These are phyloP conservation scores for Macrotis lagotis DNA, from an alignment of 2,113 vertebrate species.

Conservation along the genomic window DNA sequence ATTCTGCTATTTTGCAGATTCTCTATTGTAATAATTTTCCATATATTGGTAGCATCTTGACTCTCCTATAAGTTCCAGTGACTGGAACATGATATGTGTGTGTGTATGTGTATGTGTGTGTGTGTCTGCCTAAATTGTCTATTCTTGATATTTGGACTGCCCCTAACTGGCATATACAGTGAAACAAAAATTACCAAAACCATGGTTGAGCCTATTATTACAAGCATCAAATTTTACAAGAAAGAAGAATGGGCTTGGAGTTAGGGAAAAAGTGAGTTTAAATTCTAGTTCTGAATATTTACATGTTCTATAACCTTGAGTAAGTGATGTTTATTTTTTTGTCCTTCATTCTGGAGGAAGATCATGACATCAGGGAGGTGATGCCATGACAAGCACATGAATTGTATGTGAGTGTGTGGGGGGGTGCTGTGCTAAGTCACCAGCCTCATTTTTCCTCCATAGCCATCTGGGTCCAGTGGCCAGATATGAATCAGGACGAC, in stretches of 20 bases:
- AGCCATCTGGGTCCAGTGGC: no score
- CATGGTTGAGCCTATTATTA: background rate
- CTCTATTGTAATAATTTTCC: background rate
- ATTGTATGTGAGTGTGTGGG: no score
- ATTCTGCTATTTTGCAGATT: background rate
- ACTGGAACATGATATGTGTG: background rate
- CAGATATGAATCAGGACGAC: no score
- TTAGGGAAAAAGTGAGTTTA: background rate
- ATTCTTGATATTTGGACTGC: background rate
- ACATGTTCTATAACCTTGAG: background rate
- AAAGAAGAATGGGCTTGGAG: background rate
- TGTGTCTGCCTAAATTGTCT: background rate
- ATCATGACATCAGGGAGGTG: no score
- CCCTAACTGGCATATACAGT: background rate
- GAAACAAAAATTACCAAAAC: background rate
- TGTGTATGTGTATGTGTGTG: no score
- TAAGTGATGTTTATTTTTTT: no score
- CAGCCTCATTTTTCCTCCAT: no score
- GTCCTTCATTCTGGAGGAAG: no score
- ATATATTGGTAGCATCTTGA: background rate
- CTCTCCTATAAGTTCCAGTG: background rate
- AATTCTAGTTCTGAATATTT: background rate
- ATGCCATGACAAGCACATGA: no score
- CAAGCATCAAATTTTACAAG: background rate
- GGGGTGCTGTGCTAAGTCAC: no score